A percentile compares a stretch with the other conserved stretches of the same genome.
These are phyloP conservation scores for Globodera ellingtonae DNA, from an alignment of 1,140 invertebrate genomes.

Conservation along the genomic window DNA sequence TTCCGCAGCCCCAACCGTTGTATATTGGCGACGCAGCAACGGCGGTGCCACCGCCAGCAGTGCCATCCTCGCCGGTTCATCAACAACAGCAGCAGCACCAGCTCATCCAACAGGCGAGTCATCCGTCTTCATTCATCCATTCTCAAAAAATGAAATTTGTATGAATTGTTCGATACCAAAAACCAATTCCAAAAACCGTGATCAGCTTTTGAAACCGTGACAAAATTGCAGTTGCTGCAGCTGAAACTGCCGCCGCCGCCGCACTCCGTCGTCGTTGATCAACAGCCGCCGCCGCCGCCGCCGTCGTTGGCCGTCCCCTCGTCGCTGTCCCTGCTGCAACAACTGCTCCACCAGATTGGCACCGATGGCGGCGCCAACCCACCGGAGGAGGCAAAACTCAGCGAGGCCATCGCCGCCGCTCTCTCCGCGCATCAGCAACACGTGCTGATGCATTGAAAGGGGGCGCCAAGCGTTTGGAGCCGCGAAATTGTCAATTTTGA, in stretches of 20 bases:
- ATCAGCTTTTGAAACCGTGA: not conserved
- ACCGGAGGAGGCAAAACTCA: constrained; percentile 25
- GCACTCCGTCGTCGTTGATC: not conserved
- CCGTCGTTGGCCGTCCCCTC: not conserved
- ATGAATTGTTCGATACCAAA: not conserved
- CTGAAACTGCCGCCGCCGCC: not conserved
- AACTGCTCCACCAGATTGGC: constrained; percentile 6
- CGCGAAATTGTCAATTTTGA: too few relatives aligned
- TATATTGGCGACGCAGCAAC: not conserved
- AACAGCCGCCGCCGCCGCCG: not conserved
- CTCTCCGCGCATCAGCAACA: constrained; percentile 2
- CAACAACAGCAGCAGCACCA: constrained; percentile 17
- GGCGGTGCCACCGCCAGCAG: not conserved
- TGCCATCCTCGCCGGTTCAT: constrained; percentile 2
- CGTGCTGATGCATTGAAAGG: not conserved
- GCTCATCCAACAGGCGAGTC: constrained; percentile 24
- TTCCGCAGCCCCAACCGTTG: constrained; percentile 8
- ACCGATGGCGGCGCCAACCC: not conserved
- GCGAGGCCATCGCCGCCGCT: constrained; percentile 26
- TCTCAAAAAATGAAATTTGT: not conserved
- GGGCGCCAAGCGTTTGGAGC: not conserved
- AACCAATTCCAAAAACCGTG: too few relatives aligned
- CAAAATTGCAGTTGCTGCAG: not conserved
- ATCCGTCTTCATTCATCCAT: not conserved
- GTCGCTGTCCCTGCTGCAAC: not conserved